phyloP scores from a whole-genome alignment of 2,113 vertebrate species.

The Lagopus leucura region DNA sequence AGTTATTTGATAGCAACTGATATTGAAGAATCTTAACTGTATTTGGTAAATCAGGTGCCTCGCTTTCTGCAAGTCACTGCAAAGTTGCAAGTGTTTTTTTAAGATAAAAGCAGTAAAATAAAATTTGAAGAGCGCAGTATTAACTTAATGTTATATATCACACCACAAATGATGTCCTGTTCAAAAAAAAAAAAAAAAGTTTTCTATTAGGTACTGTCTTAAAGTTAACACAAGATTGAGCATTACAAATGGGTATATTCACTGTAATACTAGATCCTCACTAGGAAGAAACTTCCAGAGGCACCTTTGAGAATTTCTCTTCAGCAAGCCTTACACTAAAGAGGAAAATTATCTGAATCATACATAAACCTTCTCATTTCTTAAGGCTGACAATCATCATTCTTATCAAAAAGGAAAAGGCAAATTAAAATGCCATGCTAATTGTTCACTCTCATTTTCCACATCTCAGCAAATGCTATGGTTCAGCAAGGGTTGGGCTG shows the following conservation, averaged over 20 bases:
- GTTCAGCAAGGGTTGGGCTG: background rate
- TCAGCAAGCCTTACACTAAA: background rate
- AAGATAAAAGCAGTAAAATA: background rate
- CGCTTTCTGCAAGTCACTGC: background rate
- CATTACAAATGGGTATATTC: background rate
- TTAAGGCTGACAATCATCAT: background rate
- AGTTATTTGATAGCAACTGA: background rate
- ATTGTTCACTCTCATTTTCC: background rate
- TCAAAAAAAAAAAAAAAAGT: background rate
- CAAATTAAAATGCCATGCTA: background rate
- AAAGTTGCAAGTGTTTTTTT: background rate
- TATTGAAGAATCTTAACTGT: background rate
- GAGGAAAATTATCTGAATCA: background rate
- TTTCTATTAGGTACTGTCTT: background rate
- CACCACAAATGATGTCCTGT: background rate
- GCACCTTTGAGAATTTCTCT: background rate
- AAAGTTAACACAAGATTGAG: conserved; percentile 3
- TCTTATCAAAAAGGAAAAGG: background rate
- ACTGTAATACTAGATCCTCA: background rate
- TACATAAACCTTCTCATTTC: background rate
- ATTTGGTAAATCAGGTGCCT: background rate
- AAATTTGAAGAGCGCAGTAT: background rate
- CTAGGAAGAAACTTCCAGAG: background rate
- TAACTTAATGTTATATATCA: conserved; percentile 32
- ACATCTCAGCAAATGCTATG: background rate